These are phyloP conservation scores for Aleiodes alternator DNA, from an alignment of 2,888 invertebrate genomes.

Conservation along the genomic window DNA sequence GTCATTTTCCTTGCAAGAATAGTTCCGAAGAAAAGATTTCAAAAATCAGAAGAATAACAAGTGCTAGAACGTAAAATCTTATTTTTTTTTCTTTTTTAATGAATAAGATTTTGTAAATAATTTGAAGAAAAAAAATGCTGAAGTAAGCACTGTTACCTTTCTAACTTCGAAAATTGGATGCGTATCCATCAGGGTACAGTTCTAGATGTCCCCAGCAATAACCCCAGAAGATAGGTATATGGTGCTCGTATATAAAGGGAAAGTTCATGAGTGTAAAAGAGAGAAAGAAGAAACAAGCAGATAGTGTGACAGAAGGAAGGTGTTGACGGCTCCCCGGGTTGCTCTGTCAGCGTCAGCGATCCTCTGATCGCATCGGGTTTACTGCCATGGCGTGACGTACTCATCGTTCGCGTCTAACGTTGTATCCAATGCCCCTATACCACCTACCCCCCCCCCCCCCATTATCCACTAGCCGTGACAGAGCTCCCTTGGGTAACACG, in stretches of 20 bases:
- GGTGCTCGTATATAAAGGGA: slow-evolving; percentile 19
- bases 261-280: slow-evolving; percentile 24
- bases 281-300: background rate
- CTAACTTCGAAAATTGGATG: slow-evolving; percentile 5
- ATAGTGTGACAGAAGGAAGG: slow-evolving; percentile 60
- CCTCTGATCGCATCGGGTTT: slow-evolving; percentile 71
- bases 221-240: slow-evolving; percentile 19
- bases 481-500: slow-evolving; percentile 70
- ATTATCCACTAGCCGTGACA: slow-evolving; percentile 74
- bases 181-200: slow-evolving; percentile 33
- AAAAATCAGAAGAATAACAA: no score
- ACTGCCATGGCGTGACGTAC: slow-evolving; percentile 74
- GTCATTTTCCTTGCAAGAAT: no score
- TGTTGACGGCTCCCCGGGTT: slow-evolving; percentile 73
- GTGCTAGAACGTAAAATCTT: no score
- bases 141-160: no score
- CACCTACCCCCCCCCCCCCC: slow-evolving; percentile 68
- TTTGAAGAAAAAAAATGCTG: no score
- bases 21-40: no score
- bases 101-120: no score
- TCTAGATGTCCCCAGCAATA: slow-evolving; percentile 25
- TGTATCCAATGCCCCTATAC: slow-evolving; percentile 51
- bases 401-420: slow-evolving; percentile 62
- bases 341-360: slow-evolving; percentile 49
- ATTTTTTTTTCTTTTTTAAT: no score